Base-by-base conservation (phyloP, 2,888 invertebrate genomes). In the Dasypogon diadema region DNA sequence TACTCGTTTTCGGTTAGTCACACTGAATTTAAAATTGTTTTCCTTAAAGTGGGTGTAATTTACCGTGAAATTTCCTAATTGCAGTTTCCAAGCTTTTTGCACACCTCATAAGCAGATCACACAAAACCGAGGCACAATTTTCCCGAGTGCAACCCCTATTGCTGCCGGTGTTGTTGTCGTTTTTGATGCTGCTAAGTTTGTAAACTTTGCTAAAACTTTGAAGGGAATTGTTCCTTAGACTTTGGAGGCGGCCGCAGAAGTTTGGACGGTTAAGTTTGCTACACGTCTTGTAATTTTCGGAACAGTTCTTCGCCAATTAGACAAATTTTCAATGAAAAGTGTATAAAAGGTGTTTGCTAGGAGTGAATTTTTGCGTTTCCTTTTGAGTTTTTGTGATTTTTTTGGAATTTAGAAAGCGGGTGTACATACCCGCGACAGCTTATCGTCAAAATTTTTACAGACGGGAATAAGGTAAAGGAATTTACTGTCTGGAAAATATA, bases 381-480 rank as follows among this genome's bases (percentile, higher is more conserved):
- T 5, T 30, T 18, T 26, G 14, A 18, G 51, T 24, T 68, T 63
- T 54, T 42, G 37, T 6, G 18, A 14, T 42, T 26, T 75, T 76
- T 70, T 75, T 6, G 42, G 30, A 75, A 16, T 37, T 24, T 5
- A n/a, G 22, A 30, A 34, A 74, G 78, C 80, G 81, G 81, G 82
- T 79, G 68, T 46, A 75, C 65, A 80, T 80, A 81, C 81, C 81
- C 81, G 77, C 82, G 81, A 82, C 81, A 83, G 81, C 80, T 82
- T 82, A 82, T 82, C 80, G 82, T 80, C 86, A 86, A 84, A 81
- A 86, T 86, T 86, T 86, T 86, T 83, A 86, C 86, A 81, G 86
- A 86, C 85, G 86, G 85, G 79, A 86, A 86, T 82, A 86, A 86
- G 86, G 86, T 86, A 83, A 83, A n/a, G n/a, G n/a, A n/a, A n/a